These are phyloP conservation scores for Cerastis rubricosa DNA, from an alignment of 2,888 invertebrate species.

Conservation along the genomic window DNA sequence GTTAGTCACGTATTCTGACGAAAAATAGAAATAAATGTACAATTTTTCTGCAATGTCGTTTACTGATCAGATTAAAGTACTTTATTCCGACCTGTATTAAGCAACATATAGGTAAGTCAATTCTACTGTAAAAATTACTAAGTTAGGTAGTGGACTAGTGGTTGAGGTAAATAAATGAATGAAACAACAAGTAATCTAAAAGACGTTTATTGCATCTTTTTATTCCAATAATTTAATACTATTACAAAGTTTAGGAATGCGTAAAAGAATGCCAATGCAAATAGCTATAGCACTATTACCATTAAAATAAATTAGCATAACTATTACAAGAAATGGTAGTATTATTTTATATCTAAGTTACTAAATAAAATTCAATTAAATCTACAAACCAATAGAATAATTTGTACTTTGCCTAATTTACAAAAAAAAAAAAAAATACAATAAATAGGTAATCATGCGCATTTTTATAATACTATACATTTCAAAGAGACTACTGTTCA, in stretches of 20 bases:
- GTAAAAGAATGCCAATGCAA: constrained; percentile 11
- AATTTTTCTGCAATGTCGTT: not conserved
- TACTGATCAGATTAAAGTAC: not conserved
- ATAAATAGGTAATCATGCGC: constrained; percentile 13
- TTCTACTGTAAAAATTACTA: not conserved
- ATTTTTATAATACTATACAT: constrained; percentile 40
- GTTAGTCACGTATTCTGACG: not conserved
- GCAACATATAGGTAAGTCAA: not conserved
- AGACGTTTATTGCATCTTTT: constrained; percentile 71
- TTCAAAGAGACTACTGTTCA: constrained; percentile 39
- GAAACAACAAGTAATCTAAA: constrained; percentile 61
- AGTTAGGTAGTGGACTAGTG: not conserved
- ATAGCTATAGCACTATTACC: constrained; percentile 6
- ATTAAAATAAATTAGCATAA: constrained; percentile 11
- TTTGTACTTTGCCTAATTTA: constrained; percentile 57
- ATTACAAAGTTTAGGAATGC: constrained; percentile 34
- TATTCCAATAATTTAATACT: constrained; percentile 54
- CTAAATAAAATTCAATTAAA: constrained; percentile 34
- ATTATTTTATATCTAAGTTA: constrained; percentile 15
- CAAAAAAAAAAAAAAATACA: constrained; percentile 20
- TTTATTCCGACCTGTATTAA: not conserved
- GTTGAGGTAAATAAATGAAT: constrained; percentile 28
- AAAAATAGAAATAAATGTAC: not conserved
- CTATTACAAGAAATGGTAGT: not conserved
- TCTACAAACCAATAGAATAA: constrained; percentile 35